phyloP scores from a whole-genome alignment of 2,888 invertebrate genomes.

The Podabrus alpinus region DNA sequence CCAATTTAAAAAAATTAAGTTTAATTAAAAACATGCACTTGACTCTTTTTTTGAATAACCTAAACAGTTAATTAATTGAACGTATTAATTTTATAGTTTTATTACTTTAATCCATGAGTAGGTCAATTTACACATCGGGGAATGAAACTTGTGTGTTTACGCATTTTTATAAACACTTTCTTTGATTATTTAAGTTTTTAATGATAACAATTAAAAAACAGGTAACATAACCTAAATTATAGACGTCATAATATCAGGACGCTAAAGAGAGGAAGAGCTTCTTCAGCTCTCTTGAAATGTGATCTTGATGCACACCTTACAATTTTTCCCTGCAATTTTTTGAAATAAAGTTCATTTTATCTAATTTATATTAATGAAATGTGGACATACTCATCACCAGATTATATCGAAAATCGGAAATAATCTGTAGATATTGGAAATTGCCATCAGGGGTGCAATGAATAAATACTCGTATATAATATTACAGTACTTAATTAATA shows the following conservation, averaged over 20 bases:
- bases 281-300: neutral
- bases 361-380: neutral
- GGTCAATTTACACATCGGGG: neutral
- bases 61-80: neutral
- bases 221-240: neutral
- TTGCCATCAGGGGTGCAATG: neutral
- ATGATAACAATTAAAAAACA: neutral
- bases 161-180: neutral
- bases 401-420: neutral
- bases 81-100: neutral
- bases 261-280: neutral
- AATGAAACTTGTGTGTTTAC: neutral
- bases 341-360: neutral
- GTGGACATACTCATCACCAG: neutral
- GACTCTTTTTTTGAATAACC: constrained; percentile 17
- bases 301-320: neutral
- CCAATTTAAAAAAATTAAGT: constrained; percentile 18
- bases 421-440: neutral
- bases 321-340: neutral
- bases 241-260: neutral
- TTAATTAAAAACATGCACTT: constrained; percentile 24
- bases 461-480: neutral
- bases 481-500: too few species aligned
- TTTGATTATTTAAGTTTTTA: neutral
- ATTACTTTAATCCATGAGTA: neutral